Evolutionary conservation across 2,113 vertebrate genomes (phyloP).

Genomic region (Pipa parva): DNA sequence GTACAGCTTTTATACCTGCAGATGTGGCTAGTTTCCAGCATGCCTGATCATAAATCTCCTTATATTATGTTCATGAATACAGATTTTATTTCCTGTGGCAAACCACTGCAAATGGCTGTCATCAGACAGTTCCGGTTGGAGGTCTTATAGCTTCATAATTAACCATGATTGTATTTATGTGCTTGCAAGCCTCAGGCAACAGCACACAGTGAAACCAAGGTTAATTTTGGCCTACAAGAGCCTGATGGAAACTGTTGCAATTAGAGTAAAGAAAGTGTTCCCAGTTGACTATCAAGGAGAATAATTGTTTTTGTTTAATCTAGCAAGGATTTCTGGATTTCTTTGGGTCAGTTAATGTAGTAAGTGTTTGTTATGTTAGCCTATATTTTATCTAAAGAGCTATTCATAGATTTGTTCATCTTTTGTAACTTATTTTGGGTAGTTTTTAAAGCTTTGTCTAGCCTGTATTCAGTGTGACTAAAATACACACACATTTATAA

Average conservation of each 20-base stretch:
- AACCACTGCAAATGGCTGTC: slow-evolving; percentile 25
- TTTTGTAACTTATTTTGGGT: no score
- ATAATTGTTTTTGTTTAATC: slow-evolving; percentile 21
- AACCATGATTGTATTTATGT: slow-evolving; percentile 30
- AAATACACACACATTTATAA: no score
- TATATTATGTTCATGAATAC: slow-evolving; percentile 4
- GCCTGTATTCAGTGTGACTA: no score
- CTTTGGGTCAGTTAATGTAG: background rate
- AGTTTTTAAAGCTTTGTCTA: no score
- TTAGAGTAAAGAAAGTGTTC: slow-evolving; percentile 15
- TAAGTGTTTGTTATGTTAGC: background rate
- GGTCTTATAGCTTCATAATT: slow-evolving; percentile 25
- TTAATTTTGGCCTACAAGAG: slow-evolving; percentile 23
- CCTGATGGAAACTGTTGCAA: slow-evolving; percentile 17
- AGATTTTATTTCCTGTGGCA: slow-evolving; percentile 25
- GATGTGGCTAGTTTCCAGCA: no score
- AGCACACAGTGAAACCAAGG: slow-evolving; percentile 15
- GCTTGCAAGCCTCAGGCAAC: slow-evolving; percentile 25
- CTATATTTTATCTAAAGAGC: background rate
- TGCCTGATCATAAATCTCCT: no score
- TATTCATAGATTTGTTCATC: background rate
- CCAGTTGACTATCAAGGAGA: slow-evolving; percentile 18
- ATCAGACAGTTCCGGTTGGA: slow-evolving; percentile 15
- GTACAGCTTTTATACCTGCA: no score
- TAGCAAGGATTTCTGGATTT: background rate